Evolutionary conservation across 2,888 invertebrate species (phyloP), one percentile per base, ranked within the genome.

Genomic region (Standfussiana lucernea): DNA sequence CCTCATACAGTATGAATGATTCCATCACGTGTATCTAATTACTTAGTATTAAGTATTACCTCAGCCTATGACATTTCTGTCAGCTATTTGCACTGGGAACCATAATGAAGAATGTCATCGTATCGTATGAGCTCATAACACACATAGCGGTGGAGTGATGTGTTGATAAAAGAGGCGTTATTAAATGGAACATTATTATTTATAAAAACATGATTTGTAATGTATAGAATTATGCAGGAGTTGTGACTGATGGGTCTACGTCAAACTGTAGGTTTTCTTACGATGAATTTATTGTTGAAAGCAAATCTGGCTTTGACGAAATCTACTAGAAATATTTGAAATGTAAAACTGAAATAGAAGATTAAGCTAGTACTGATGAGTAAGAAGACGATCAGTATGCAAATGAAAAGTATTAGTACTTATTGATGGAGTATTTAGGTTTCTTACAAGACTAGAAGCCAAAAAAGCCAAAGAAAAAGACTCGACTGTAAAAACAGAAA

Each of bases 81-180:
- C 13, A 86, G 75, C 21, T 86, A 89, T 89, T 84, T 86, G 84
- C 84, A 81, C 88, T 90, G 90, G 86, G 89, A 90, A 88, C 80
- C 42, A 50, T 79, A 53, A 32, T 74, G 21, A 59, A 86, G 90
- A 89, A 90, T 89, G 90, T 82, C 24, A 35, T 8, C 64, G 88
- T 32, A 69, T n/a, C 13, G 28, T 53, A 53, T 86, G 83, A 89
- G 64, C 45, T 88, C 85, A 89, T 80, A 37, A 32, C 69, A 72
- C 37, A 83, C 70, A 83, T 84, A 70, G 71, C 59, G 28, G 5
- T 35, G 45, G 2, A 21, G 28, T 83, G 77, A 84, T 78, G 75
- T 83, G 65, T 75, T 87, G 81, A 68, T 80, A 87, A 85, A 85
- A 86, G 74, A 59, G 62, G 15, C 32, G n/a, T 70, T 21, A 2